These are phyloP conservation scores for Thalassarche chlororhynchos DNA, from an alignment of 2,113 vertebrate genomes.

Conservation along the genomic window DNA sequence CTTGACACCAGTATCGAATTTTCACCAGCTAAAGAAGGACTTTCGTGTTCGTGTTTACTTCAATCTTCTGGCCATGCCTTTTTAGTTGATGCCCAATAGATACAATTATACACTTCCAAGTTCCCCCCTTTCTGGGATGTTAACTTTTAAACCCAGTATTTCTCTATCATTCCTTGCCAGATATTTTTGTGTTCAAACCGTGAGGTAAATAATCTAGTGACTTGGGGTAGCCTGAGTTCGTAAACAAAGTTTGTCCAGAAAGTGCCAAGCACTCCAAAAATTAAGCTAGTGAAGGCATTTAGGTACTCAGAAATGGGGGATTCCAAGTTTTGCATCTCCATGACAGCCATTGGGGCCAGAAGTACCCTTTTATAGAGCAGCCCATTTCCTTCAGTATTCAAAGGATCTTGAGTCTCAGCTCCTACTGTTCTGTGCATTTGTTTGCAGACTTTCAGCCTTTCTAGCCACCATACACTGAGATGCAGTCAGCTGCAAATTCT, in stretches of 20 bases:
- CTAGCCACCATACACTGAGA: background rate
- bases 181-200: background rate
- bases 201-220: background rate
- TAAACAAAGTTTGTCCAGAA: background rate
- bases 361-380: background rate
- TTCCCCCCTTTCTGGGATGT: background rate
- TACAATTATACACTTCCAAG: background rate
- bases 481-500: background rate
- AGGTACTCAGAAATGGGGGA: background rate
- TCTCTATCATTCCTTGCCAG: background rate
- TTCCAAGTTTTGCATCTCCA: background rate
- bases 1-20: background rate
- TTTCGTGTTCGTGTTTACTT: background rate
- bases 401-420: background rate
- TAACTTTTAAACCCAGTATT: background rate
- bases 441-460: background rate
- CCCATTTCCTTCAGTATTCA: background rate
- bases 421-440: background rate
- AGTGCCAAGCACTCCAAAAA: background rate
- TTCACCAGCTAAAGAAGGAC: background rate
- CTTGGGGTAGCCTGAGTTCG: background rate
- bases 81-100: background rate
- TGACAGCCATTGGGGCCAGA: rapidly evolving
- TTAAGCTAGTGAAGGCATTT: background rate
- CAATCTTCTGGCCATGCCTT: background rate